phyloP scores from a whole-genome alignment of 1,140 invertebrate genomes.

The Zaprionus capensis region DNA sequence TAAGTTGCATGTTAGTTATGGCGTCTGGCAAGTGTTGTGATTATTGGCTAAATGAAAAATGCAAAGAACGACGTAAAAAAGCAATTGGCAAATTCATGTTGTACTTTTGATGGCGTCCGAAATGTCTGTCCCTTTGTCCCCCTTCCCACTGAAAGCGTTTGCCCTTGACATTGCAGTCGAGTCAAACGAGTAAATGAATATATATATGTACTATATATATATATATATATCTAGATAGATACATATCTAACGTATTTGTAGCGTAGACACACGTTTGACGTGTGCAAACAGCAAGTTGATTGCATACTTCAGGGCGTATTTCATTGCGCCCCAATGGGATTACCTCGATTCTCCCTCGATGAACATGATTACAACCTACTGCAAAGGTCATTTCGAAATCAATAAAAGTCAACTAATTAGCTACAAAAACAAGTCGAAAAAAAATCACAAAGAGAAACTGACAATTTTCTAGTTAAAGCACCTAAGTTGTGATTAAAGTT shows the following conservation, averaged over 20 bases:
- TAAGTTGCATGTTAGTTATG: slow-evolving; percentile 66
- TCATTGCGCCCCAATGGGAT: slow-evolving; percentile 13
- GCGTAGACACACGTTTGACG: background rate
- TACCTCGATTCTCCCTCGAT: background rate
- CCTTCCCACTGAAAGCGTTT: background rate
- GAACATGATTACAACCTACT: background rate
- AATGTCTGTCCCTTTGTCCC: background rate
- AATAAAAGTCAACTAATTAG: slow-evolving; percentile 4
- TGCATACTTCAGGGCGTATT: slow-evolving; percentile 21
- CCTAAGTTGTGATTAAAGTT: too few relatives aligned
- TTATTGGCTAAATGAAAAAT: slow-evolving; percentile 75
- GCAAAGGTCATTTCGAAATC: background rate
- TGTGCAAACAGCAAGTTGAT: slow-evolving; percentile 14
- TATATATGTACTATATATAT: background rate
- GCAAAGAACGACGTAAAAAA: slow-evolving; percentile 29
- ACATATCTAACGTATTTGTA: background rate
- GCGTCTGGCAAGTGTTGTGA: slow-evolving; percentile 70
- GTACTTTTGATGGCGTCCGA: background rate
- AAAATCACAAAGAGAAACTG: background rate
- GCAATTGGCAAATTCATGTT: slow-evolving; percentile 53
- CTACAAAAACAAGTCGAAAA: background rate
- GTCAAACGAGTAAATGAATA: background rate
- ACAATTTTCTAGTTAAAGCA: too few relatives aligned
- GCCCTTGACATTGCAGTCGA: slow-evolving; percentile 20
- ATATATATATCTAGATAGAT: background rate